Evolutionary conservation across 1,140 invertebrate species (phyloP), one percentile per base, ranked within the genome.

Genomic region (Teleogryllus occipitalis): DNA sequence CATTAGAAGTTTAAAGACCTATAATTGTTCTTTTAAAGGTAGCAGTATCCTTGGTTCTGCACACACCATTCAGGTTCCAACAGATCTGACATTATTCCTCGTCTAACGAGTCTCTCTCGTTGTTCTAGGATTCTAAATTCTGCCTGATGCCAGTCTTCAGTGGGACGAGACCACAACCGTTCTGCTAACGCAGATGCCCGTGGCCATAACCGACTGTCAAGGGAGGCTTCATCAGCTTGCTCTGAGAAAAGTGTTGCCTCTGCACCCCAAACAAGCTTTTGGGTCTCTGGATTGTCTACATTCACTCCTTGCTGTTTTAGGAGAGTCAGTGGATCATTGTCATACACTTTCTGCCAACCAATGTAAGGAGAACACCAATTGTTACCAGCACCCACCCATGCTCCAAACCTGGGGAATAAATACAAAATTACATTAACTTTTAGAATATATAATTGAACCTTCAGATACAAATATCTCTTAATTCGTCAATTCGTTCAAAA

Each of bases 301-400:
- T 76, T 65, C 8, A 75, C 80, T 5, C 74, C 77, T 27, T 78
- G 79, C 5, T 82, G 48, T n/a, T 75, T 81, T 47, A 86, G 76
- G 14, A 96, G 90, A 8, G 86, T 82, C 27, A 86, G 85, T 1
- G 93, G 90, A 81, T 90, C 92, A 84, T 96, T 96, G 8, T 92
- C 89, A 83, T 96, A 96, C 10, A 96, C 90, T 82, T 91, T 92
- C 85, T 96, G 94, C 95, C 95, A 96, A 7, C 93, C 92, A 84
- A 94, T 96, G 85, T 95, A 96, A 0, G 95, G 95, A 0, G 93
- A 90, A 85, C 95, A 96, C 95, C 94, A 96, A 84, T 95, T 95
- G 82, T 92, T 93, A 18, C 91, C 91, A 85, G 85, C 85, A 15
- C 89, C 89, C 48, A 90, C 83, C 90, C 90, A 91, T n/a, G 87